Percentiles rank a stretch among this genome's conserved stretches.
phyloP scores from a whole-genome alignment of 2,113 vertebrate species.

The Aramus guarauna region DNA sequence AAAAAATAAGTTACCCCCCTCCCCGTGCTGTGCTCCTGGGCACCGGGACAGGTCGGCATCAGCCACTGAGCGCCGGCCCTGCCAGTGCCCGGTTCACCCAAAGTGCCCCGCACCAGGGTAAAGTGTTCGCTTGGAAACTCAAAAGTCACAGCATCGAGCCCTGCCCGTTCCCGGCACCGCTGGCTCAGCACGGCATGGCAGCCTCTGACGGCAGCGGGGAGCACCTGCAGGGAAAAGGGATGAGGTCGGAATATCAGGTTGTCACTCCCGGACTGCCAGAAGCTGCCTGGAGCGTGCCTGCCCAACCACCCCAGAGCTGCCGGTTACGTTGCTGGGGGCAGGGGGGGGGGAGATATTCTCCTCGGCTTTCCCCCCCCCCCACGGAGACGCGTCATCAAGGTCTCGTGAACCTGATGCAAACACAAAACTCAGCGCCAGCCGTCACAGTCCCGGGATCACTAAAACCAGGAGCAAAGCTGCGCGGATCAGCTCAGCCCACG shows the following conservation, averaged over 20 bases:
- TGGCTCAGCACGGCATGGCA: background rate
- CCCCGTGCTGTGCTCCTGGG: background rate
- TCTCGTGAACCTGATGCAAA: background rate
- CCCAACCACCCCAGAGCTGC: no score
- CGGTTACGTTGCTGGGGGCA: background rate
- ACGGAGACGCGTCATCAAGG: background rate
- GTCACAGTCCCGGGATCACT: fast-evolving
- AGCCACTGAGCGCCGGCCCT: fast-evolving
- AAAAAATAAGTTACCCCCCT: background rate
- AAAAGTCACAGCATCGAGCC: fast-evolving
- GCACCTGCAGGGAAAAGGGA: background rate
- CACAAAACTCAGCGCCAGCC: background rate
- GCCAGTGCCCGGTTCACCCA: background rate
- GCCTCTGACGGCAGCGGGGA: background rate
- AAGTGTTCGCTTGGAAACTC: background rate
- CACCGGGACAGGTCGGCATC: fast-evolving
- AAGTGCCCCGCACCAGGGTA: background rate
- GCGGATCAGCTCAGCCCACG: background rate
- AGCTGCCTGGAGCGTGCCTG: background rate
- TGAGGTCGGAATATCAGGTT: fast-evolving
- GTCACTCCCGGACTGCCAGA: fast-evolving
- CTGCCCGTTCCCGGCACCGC: fast-evolving
- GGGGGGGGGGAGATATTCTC: no score
- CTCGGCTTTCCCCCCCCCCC: fast-evolving
- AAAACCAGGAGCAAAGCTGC: background rate